Percentiles rank a stretch among this genome's conserved stretches.
These are phyloP conservation scores for Oostethus manadensis DNA, from an alignment of 2,113 vertebrate species.

Conservation along the genomic window DNA sequence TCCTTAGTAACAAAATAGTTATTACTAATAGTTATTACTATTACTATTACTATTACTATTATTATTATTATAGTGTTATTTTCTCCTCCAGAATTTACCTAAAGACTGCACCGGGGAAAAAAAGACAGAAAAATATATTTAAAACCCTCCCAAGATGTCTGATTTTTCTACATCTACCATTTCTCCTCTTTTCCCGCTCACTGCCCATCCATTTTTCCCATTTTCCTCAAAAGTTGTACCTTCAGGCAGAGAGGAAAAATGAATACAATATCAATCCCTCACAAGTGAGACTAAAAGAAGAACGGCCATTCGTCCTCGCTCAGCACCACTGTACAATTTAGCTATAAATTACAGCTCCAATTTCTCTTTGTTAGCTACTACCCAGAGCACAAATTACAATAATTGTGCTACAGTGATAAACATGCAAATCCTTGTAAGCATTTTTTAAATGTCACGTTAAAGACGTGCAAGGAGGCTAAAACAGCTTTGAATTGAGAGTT, in stretches of 20 bases:
- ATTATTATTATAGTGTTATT: too few relatives aligned
- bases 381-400: conserved; percentile 3
- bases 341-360: conserved; percentile 35
- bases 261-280: conserved; percentile 31
- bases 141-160: background rate
- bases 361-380: background rate
- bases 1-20: too few relatives aligned
- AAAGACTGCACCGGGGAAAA: background rate
- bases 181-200: conserved; percentile 10
- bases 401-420: conserved; percentile 2
- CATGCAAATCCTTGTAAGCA: conserved; percentile 5
- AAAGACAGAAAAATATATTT: background rate
- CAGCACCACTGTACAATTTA: conserved; percentile 10
- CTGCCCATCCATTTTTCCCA: conserved; percentile 10
- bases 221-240: conserved; percentile 25
- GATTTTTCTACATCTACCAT: background rate
- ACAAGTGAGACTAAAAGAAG: conserved; percentile 14
- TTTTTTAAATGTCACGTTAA: conserved; percentile 1
- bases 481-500: background rate
- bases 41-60: too few relatives aligned
- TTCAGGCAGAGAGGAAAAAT: conserved; percentile 36
- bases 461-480: background rate
- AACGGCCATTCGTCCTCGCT: conserved; percentile 12
- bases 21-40: too few relatives aligned
- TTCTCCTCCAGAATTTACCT: background rate